Evolutionary conservation across 1,140 invertebrate genomes (phyloP).

Genomic region (Uloborus diversus): DNA sequence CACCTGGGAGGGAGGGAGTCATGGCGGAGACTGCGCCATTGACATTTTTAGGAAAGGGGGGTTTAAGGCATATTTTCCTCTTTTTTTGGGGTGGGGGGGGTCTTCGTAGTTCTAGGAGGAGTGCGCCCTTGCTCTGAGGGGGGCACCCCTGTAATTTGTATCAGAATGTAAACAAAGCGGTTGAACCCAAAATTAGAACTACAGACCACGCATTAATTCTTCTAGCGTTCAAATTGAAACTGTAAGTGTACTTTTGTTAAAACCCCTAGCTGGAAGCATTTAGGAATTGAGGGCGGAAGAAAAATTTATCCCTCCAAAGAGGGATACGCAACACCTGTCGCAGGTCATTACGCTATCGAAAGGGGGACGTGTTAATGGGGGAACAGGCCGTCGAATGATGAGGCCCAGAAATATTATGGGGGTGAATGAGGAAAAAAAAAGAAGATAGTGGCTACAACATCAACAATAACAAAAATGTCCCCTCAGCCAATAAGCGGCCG

Average conservation of each 20-base stretch:
- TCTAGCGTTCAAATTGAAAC: no score
- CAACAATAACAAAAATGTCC: constrained; percentile 18
- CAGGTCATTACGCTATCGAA: constrained; percentile 13
- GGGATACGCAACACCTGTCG: constrained; percentile 29
- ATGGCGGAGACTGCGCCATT: no score
- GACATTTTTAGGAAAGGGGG: no score
- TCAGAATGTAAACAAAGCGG: no score
- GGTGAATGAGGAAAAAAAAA: background rate
- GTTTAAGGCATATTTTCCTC: no score
- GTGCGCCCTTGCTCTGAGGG: no score
- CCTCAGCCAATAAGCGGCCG: constrained; percentile 5
- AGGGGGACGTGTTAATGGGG: background rate
- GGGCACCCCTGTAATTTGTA: no score
- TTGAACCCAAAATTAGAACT: no score
- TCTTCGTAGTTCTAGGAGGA: no score
- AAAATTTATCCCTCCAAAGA: background rate
- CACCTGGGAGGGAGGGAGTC: no score
- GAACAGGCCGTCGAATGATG: constrained; percentile 13
- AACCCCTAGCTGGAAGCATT: background rate
- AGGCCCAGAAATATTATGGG: background rate
- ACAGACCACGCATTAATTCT: no score
- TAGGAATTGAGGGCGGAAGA: background rate
- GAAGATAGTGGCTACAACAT: background rate
- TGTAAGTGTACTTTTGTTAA: background rate
- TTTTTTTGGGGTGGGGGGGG: no score